Evolutionary conservation across 2,888 invertebrate species (phyloP), one percentile per base, ranked within the genome.

Genomic region (Agrochola macilenta): DNA sequence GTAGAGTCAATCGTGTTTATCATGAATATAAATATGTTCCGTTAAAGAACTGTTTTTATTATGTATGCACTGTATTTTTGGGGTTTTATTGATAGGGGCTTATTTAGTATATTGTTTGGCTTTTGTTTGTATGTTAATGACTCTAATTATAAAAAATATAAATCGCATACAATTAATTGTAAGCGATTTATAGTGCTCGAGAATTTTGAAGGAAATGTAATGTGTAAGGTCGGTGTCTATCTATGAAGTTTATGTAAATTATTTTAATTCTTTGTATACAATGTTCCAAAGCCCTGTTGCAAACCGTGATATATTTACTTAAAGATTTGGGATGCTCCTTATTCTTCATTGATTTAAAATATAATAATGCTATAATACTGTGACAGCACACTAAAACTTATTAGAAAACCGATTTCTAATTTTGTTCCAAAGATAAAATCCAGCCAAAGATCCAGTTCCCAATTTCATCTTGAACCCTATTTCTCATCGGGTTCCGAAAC

Each of bases 21-120:
- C 86, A 89, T 88, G 82, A 87, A 89, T 89, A 86, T 83, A 82
- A 83, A 83, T 78, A 78, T 74, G 73, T 74, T 76, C 60, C 70
- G 65, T 74, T 78, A 71, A 78, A 77, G 66, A 70, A 69, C 54
- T 69, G 63, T 69, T 75, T 85, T 69, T 66, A 74, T 77, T 78
- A 70, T 74, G 60, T 12, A 72, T 78, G 57, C 26, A 49, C 26
- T 57, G 39, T 65, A 58, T 63, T 72, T 52, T 43, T 78, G 54
- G 14, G 35, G 57, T 60, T 74, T 17, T 52, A 69, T 69, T 60
- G 68, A 70, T 63, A 35, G 4, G 43, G 17, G 23, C 49, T 69
- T 60, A 69, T 54, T 71, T 39, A 49, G 39, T 64, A 23, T 52
- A 20, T 20, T n/a, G 23, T 46, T 14, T 39, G 57, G n/a, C 58